Evolutionary conservation across 2,113 vertebrate genomes (phyloP).

Genomic region (Chaetorhynchus papuensis): DNA sequence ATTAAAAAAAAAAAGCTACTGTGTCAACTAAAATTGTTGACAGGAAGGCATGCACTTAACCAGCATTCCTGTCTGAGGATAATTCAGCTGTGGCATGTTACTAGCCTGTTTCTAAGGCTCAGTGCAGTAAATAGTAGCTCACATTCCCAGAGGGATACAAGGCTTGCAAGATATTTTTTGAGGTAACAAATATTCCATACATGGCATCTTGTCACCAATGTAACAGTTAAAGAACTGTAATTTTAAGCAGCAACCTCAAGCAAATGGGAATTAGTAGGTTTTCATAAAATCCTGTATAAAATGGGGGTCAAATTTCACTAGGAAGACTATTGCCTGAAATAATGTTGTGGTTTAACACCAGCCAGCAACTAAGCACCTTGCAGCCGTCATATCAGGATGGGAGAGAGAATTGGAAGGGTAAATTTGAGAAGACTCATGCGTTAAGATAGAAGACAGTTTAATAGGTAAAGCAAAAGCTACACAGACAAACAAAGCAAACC

Average conservation of each 20-base stretch:
- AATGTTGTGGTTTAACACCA: background rate
- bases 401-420: background rate
- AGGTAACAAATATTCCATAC: background rate
- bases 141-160: background rate
- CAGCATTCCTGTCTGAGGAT: background rate
- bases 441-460: background rate
- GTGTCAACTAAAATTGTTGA: background rate
- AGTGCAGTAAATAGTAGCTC: background rate
- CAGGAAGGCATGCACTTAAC: background rate
- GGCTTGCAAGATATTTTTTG: background rate
- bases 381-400: background rate
- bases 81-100: conserved; percentile 3
- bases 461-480: background rate
- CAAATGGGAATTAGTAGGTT: background rate
- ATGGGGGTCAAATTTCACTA: background rate
- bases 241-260: background rate
- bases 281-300: conserved; percentile 17
- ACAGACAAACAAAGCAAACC: background rate
- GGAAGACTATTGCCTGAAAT: background rate
- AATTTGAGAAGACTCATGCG: background rate
- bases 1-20: background rate
- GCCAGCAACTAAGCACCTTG: background rate
- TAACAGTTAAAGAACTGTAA: background rate
- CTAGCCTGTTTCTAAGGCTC: background rate
- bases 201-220: background rate